Evolutionary conservation across 2,113 vertebrate genomes (phyloP), one percentile per base, ranked within the genome.

Genomic region (Ranitomeya variabilis): DNA sequence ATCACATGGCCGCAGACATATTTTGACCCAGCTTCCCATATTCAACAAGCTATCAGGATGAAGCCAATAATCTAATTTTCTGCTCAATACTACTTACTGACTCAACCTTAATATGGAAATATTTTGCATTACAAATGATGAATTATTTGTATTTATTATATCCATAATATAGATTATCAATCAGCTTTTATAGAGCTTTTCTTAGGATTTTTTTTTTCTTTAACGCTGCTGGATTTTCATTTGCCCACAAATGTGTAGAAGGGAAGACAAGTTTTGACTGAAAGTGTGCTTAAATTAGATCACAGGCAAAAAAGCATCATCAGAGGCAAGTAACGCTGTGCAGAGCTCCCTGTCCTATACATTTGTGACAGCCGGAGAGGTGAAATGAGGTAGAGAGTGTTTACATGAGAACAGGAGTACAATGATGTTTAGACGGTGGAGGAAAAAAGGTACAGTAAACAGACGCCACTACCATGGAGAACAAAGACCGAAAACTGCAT

Each of bases 331-430:
- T 76, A 11, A 87, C 86, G 52, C 31, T 87, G 66, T 74, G 79
- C 86, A 87, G 86, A 73, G 66, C 66, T 31, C 79, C 14, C 86
- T 59, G 19, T 74, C 78, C 79, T 60, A 74, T 87, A 73, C 79
- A 82, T 87, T 9, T 78, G 64, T 87, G 86, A 87, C 86, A 87
- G 86, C 79, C 54, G 6, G 21, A 21, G 78, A 87, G 86, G 86
- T 82, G 54, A 87, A 87, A 51, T 52, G 86, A 87, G 86, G 86
- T 87, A 87, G 86, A 71, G 78, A 23, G n/a, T 82, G 86, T 87
- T 87, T 82, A 87, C 59, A 73, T 71, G 71, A 59, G 26, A 7
- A 62, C 62, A 66, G 67, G 85, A 87, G 76, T 31, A 87, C 59
- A 54, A 87, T 57, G 51, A 26, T 87, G 66, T 87, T 87, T 87